Percentiles rank a stretch among this genome's conserved stretches.
Conservation (phyloP, 2,797 vertebrate genomes). For the Mycteria americana region DNA sequence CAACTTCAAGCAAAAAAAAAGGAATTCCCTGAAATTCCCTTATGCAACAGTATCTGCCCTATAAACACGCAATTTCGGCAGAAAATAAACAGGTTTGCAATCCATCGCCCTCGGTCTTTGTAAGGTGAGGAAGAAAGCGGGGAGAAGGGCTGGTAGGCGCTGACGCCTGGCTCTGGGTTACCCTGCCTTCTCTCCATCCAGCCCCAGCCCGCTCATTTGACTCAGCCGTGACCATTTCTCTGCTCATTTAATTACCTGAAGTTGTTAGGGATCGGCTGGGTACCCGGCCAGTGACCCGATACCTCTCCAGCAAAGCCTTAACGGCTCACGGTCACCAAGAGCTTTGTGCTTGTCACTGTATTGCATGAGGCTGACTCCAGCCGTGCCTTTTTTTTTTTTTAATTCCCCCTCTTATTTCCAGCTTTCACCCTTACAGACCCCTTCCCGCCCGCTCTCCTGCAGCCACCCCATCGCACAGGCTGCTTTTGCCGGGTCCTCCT, state of each 20-base stretch:
- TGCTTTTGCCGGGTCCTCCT: no score
- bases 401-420: no score
- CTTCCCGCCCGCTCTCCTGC: not conserved
- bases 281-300: accelerated
- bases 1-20: no score
- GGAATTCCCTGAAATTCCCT: not conserved
- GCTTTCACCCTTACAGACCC: not conserved
- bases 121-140: not conserved
- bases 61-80: accelerated
- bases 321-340: not conserved
- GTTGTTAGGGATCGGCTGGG: accelerated
- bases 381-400: not conserved
- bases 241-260: not conserved
- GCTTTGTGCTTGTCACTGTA: accelerated
- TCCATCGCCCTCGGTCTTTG: accelerated
- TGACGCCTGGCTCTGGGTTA: no score
- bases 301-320: not conserved
- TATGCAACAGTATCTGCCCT: no score
- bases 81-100: not conserved
- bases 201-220: not conserved
- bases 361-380: not conserved
- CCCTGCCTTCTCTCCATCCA: not conserved
- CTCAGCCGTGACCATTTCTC: accelerated
- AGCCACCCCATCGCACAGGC: accelerated
- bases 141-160: not conserved